Evolutionary conservation across 2,888 invertebrate genomes (phyloP).

Genomic region (Megastigmus dorsalis): DNA sequence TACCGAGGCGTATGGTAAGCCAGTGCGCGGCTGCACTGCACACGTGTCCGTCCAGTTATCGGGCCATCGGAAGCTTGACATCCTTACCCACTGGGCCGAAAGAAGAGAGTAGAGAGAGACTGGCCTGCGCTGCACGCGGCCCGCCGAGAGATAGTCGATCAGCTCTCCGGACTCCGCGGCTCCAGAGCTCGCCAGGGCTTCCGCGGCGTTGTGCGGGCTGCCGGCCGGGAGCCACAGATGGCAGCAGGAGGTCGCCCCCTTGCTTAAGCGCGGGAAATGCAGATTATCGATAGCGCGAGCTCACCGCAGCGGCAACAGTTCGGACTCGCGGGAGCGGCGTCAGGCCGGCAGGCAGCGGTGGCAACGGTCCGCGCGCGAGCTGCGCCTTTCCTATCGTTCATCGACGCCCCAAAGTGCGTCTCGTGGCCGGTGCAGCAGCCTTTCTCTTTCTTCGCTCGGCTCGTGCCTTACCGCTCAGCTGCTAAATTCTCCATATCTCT

Average conservation of each 20-base stretch:
- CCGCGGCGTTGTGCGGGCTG: conserved; percentile 12
- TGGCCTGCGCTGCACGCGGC: not conserved
- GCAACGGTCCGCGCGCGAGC: conserved; percentile 64
- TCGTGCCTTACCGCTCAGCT: not conserved
- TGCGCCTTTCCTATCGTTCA: conserved; percentile 61
- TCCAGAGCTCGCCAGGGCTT: not conserved
- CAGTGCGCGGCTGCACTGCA: no score
- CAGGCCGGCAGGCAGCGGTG: no score
- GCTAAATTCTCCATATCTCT: no score
- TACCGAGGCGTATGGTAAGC: not conserved
- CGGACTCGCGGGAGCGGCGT: no score
- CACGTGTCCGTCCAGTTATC: not conserved
- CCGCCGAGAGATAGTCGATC: conserved; percentile 30
- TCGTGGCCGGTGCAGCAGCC: not conserved
- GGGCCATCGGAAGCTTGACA: conserved; percentile 41
- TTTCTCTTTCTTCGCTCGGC: conserved; percentile 24
- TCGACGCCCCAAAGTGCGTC: conserved; percentile 27
- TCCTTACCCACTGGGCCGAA: conserved; percentile 63
- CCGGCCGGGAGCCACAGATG: conserved; percentile 61
- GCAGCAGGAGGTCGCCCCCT: conserved; percentile 59
- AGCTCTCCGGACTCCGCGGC: not conserved
- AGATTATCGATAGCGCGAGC: conserved; percentile 58
- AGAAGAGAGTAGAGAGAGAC: conserved; percentile 19
- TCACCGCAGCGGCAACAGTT: no score
- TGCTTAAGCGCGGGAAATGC: conserved; percentile 57